Percentiles rank a stretch among this genome's conserved stretches.
These are phyloP conservation scores for Nothura maculosa DNA, from an alignment of 2,797 vertebrate genomes.

Conservation along the genomic window DNA sequence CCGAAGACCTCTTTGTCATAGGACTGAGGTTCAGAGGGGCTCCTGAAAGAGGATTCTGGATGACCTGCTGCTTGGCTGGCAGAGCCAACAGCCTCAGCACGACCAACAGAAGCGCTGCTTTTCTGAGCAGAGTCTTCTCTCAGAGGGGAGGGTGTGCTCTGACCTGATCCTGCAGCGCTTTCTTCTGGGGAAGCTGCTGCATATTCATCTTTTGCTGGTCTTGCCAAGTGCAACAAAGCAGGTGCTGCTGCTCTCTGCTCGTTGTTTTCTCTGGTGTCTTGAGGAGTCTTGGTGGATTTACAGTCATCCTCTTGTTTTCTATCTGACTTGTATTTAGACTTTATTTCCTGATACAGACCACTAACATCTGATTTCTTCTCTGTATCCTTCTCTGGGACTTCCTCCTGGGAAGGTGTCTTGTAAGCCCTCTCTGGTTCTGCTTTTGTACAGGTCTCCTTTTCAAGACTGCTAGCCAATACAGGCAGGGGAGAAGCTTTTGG, in stretches of 20 bases:
- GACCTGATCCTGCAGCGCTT: constrained; percentile 22
- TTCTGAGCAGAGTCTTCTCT: constrained; percentile 50
- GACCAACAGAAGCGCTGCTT: constrained; percentile 59
- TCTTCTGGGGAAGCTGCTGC: constrained; percentile 51
- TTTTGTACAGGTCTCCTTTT: neutral
- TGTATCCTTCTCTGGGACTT: neutral
- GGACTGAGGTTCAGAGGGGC: constrained; percentile 78
- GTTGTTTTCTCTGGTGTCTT: neutral
- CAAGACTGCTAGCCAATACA: neutral
- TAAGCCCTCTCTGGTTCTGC: neutral
- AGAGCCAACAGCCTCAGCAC: constrained; percentile 78
- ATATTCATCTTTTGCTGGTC: constrained; percentile 46
- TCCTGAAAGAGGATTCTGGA: constrained; percentile 63
- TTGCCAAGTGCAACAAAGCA: constrained; percentile 42
- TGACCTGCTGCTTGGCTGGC: constrained; percentile 77
- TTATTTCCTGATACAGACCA: neutral
- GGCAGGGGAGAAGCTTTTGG: neutral
- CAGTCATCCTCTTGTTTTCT: neutral
- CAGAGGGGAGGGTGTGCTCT: constrained; percentile 38
- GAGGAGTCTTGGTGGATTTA: neutral
- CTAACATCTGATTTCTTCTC: neutral
- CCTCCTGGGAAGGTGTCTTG: neutral
- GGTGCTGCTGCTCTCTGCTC: neutral
- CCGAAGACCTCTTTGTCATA: constrained; percentile 74
- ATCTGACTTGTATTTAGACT: neutral